Base-by-base conservation (phyloP, 1,140 invertebrate genomes). In the Rhagoletis zephyria region DNA sequence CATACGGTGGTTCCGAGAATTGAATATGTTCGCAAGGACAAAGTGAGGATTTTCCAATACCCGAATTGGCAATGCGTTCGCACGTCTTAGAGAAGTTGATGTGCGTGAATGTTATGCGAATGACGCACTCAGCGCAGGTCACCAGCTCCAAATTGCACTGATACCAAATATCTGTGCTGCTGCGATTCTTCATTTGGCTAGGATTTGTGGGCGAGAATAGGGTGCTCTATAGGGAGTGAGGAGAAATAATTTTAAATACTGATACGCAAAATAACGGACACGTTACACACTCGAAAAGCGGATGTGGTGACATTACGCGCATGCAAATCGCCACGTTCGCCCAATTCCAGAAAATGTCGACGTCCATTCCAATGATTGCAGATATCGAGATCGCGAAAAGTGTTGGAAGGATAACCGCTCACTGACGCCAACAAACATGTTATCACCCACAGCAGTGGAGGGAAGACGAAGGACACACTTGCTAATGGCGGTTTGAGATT, bases 61-160 rank as follows among this genome's bases (percentile, higher is more conserved):
- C 89, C 64, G 90, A 89, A 70, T 88, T 89, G 45, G 85, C 85
- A 14, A 89, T 85, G 74, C 90, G 90, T 60, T 88, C 90, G 87
- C 93, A 94, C 60, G 87, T 93, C 87, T 92, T 92, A 89, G 91
- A 90, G 89, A 94, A 93, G 88, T 94, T 94, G 61, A 93, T 90
- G 86, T 94, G 94, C 88, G 93, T 94, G 87, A 96, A 95, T 63
- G 94, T 94, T 12, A 96, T 93, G 4, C 94, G 93, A 30, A 96
- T 95, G 51, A 96, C 94, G 89, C 96, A 96, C 3, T 95, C 95
- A 0, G 96, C 95, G 90, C 96, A 96, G 7, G 96, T 96, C 6
- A 96, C 94, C 67, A 96, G 91, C 90, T 96, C 95, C 74, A 96
- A 92, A 87, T 94, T 95, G 90, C 96, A 96, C 87, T 95, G 94